Conservation (phyloP, 1,140 invertebrate genomes). For the Lasaia peninsularis region DNA sequence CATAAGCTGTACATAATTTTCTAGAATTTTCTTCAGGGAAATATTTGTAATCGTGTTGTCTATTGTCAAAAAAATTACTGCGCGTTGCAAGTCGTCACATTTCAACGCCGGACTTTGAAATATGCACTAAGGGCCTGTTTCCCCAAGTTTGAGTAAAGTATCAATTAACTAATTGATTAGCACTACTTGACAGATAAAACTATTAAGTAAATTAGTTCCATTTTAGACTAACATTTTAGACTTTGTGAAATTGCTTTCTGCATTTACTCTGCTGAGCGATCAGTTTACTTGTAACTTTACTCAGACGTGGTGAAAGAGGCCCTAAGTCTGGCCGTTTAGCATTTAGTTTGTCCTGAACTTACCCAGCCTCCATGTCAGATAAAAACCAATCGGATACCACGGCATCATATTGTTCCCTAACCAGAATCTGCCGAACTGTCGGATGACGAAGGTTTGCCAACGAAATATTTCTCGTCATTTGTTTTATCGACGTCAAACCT, state of each 20-base stretch:
- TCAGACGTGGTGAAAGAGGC: no score
- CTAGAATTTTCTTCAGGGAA: not conserved
- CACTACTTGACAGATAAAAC: no score
- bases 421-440: constrained; percentile 20
- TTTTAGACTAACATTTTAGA: no score
- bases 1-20: no score
- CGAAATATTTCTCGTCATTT: constrained; percentile 29
- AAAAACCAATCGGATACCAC: constrained; percentile 49
- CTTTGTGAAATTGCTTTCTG: no score
- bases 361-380: constrained; percentile 46
- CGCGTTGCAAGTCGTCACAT: not conserved
- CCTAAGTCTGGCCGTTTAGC: not conserved
- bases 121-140: no score
- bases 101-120: not conserved
- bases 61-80: not conserved
- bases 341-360: constrained; percentile 4
- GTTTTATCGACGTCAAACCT: constrained; percentile 15
- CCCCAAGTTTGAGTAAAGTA: no score
- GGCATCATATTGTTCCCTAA: constrained; percentile 42
- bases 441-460: not conserved
- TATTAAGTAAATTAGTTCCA: no score
- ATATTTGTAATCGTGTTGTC: not conserved
- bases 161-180: no score
- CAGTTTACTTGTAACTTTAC: no score
- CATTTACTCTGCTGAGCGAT: no score